phyloP scores from a whole-genome alignment of 2,113 vertebrate species.

The Rhadina sibilatrix region DNA sequence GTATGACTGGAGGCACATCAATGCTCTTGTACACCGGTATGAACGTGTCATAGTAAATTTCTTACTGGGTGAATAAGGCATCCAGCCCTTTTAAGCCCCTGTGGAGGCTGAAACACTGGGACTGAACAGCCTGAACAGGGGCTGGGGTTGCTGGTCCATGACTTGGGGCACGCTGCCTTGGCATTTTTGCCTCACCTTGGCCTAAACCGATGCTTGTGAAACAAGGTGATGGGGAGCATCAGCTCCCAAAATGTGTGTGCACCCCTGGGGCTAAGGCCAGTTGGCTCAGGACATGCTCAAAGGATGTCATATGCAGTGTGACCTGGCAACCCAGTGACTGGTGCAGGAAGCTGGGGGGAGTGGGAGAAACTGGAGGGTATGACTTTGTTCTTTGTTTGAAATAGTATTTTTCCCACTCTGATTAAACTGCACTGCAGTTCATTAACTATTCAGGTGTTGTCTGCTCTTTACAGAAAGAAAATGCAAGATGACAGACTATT shows the following conservation, averaged over 20 bases:
- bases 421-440: slow-evolving; percentile 49
- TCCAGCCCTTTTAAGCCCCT: not conserved
- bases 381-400: slow-evolving; percentile 31
- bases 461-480: slow-evolving; percentile 41
- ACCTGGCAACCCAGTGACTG: not conserved
- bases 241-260: not conserved
- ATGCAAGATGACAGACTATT: slow-evolving; percentile 38
- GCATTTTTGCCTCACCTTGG: not conserved
- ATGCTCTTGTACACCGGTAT: not conserved
- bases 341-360: not conserved
- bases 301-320: not conserved
- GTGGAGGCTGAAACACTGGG: fast-evolving
- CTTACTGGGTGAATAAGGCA: not conserved
- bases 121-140: not conserved
- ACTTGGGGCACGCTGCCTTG: not conserved
- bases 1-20: not conserved
- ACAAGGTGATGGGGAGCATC: not conserved
- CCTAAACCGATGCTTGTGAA: not conserved
- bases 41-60: not conserved
- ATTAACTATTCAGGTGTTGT: slow-evolving; percentile 69
- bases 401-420: not conserved
- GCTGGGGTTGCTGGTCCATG: fast-evolving
- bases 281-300: not conserved
- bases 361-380: not conserved
- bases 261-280: not conserved